These are phyloP conservation scores for Nasonia oneida DNA, from an alignment of 2,888 invertebrate species.

Conservation along the genomic window DNA sequence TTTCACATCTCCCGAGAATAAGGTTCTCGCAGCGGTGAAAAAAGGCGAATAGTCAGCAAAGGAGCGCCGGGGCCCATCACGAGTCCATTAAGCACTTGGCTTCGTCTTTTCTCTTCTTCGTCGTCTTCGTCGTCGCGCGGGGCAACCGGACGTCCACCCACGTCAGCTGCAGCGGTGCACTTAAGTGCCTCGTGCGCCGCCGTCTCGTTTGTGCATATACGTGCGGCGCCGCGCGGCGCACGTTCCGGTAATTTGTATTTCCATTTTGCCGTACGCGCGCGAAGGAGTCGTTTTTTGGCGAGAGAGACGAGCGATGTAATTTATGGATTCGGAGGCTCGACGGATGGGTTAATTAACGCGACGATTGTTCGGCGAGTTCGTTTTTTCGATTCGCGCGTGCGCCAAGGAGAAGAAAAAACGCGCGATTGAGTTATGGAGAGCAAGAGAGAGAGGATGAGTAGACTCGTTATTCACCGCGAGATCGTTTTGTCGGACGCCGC, in stretches of 20 bases:
- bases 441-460: background rate
- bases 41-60: slow-evolving; percentile 13
- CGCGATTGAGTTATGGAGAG: slow-evolving; percentile 9
- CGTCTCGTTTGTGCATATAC: background rate
- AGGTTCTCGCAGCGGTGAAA: background rate
- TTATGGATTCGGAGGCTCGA: slow-evolving; percentile 28
- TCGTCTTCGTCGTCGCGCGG: background rate
- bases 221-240: slow-evolving; percentile 25
- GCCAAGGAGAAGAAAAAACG: background rate
- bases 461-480: background rate
- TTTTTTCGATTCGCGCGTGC: background rate
- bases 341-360: slow-evolving; percentile 31
- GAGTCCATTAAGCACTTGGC: slow-evolving; percentile 52
- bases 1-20: background rate
- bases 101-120: background rate
- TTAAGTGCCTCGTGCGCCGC: background rate
- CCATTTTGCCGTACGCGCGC: slow-evolving; percentile 16
- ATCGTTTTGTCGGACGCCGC: background rate
- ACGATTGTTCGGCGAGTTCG: slow-evolving; percentile 6
- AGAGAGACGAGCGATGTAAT: background rate
- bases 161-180: slow-evolving; percentile 19
- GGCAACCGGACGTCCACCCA: slow-evolving; percentile 54
- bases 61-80: slow-evolving; percentile 34
- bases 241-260: slow-evolving; percentile 47
- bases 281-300: background rate